Base-by-base conservation (phyloP, 1,140 invertebrate genomes). In the Leptinotarsa undecemlineata region DNA sequence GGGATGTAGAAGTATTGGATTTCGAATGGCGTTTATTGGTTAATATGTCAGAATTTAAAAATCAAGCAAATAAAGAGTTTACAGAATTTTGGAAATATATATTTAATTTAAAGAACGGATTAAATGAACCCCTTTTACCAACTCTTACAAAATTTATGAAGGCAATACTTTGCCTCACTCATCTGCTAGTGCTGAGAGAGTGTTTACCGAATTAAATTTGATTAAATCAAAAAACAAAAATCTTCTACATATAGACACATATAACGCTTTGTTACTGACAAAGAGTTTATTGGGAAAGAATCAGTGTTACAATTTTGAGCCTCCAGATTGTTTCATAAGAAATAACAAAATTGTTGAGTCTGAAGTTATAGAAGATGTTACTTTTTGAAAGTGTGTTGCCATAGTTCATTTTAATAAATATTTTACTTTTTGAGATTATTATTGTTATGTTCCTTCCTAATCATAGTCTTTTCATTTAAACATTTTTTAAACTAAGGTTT, bases 21-120 rank as follows among this genome's bases (percentile, higher is more conserved):
- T 19, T 68, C 42, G 42, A 68, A 33, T 26, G n/a, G n/a, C n/a
- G 20, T 6, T 26, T 42, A 33, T 42, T 68, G n/a, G n/a, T 15
- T 47, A 68, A 33, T 19, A 14, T 48, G 14, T 33, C 67, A 13
- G 17, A 15, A 42, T 21, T 23, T 64, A 17, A 20, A 67, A 67
- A 67, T 17, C 26, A 33, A 47, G n/a, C 42, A 68, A 68, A 68
- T 48, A 17, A 68, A 68, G 67, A 68, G 17, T 68, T 68, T n/a
- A 19, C 26, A 48, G 26, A 68, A 48, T 68, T 68, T 68, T 68
- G 67, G 67, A 26, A 26, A 26, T 3, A 48, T 14, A n/a, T 68
- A 42, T 26, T 13, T 33, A 47, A 68, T 68, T 48, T 68, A 47
- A 68, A 47, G 15, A 26, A 47, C n/a, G 23, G 20, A 17, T 68